Base-by-base conservation (phyloP, 2,888 invertebrate species). In the Tricholauxania praeusta region DNA sequence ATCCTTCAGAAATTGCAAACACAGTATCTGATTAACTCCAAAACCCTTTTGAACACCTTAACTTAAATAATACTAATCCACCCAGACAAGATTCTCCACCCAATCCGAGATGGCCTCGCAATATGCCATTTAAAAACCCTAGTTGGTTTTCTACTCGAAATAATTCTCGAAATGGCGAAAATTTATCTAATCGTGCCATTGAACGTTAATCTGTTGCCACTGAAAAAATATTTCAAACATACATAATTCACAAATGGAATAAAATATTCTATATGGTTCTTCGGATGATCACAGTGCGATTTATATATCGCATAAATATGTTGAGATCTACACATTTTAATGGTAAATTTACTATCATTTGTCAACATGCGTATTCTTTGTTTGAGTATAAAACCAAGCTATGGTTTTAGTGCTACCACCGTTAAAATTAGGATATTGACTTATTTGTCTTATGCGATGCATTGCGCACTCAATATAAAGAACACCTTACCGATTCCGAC, bases 241-340 rank as follows among this genome's bases (percentile, higher is more conserved):
- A n/a, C 39, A 59, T 63, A 6, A 72, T 72, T 51, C 47, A 67
- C 10, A 69, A 69, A 59, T 71, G 74, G 74, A 63, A 48, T 59
- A 12, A 70, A 52, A 74, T 48, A 64, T 70, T 70, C n/a, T 32
- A 48, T 32, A 48, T 22, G 70, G 70, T 28, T 62, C 51, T 4
- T 17, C 51, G 2, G 60, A 66, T 74, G n/a, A n/a, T n/a, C n/a
- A n/a, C n/a, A n/a, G n/a, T n/a, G n/a, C n/a, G n/a, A n/a, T n/a
- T n/a, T n/a, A n/a, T n/a, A n/a, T n/a, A 71, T 19, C 47, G 71
- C n/a, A 17, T 65, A 1, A 68, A 71, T 52, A 55, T 66, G 12
- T 32, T 74, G 12, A 74, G 72, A 3, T 17, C 63, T 2, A 67
- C 60, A 14, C 59, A 17, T 39, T 32, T 74, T 1, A 63, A 53